Conservation (phyloP, 2,888 invertebrate genomes). For the Venusia cambrica region DNA sequence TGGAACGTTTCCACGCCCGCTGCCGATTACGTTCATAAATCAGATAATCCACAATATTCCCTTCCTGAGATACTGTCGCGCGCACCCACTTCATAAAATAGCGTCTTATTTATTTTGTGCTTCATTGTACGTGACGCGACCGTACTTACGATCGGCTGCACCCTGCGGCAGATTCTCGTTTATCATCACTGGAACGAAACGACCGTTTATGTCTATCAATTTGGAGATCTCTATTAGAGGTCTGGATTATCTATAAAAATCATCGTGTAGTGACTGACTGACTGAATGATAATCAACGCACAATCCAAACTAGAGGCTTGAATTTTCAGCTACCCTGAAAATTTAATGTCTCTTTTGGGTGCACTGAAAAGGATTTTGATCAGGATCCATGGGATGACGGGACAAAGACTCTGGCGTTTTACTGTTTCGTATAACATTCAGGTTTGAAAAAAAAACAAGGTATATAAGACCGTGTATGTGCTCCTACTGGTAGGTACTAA, state of each 20-base stretch:
- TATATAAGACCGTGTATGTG: too few species aligned
- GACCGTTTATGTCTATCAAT: conserved; percentile 11
- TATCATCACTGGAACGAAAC: conserved; percentile 9
- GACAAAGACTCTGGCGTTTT: too few species aligned
- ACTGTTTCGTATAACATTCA: too few species aligned
- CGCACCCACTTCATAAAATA: conserved; percentile 23
- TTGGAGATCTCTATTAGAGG: background rate
- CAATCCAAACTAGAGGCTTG: too few species aligned
- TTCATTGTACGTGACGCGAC: conserved; percentile 29
- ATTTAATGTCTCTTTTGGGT: too few species aligned
- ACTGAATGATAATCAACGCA: too few species aligned
- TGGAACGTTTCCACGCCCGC: conserved; percentile 10
- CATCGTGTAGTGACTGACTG: background rate
- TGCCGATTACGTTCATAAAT: conserved; percentile 26
- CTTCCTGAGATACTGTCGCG: conserved; percentile 22
- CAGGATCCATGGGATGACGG: too few species aligned
- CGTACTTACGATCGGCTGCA: conserved; percentile 19
- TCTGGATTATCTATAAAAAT: background rate
- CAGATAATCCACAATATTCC: conserved; percentile 26
- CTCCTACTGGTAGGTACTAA: too few species aligned
- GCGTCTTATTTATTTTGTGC: conserved; percentile 25
- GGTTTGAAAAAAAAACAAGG: too few species aligned
- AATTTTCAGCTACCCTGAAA: too few species aligned
- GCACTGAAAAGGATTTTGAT: too few species aligned
- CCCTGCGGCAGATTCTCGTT: conserved; percentile 9